Conservation (phyloP, 2,113 vertebrate species). For the Corythornis madagascariensis region DNA sequence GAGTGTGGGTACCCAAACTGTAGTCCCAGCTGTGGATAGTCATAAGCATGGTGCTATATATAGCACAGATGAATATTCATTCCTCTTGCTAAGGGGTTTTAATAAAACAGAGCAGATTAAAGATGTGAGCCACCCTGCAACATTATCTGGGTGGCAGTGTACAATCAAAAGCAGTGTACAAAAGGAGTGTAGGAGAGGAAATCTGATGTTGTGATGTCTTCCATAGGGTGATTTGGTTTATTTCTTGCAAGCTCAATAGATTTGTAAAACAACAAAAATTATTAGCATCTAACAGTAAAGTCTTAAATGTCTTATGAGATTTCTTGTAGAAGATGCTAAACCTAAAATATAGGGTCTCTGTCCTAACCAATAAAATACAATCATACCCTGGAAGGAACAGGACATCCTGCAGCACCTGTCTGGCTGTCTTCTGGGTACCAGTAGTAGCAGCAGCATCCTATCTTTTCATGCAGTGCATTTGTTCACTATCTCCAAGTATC, state of each 20-base stretch:
- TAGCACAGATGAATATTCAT: constrained; percentile 24
- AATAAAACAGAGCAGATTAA: not conserved
- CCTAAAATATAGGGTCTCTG: not conserved
- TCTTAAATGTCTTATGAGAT: not conserved
- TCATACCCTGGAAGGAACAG: not conserved
- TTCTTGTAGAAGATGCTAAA: not conserved
- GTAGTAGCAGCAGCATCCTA: not conserved
- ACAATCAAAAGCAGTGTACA: not conserved
- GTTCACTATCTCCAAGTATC: not conserved
- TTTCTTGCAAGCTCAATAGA: not conserved
- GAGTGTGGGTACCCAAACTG: not conserved
- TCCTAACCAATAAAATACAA: not conserved
- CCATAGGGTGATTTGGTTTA: not conserved
- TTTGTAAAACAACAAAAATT: not conserved
- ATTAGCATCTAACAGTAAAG: not conserved
- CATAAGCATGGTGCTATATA: not conserved
- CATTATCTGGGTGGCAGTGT: not conserved
- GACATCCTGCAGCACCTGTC: not conserved
- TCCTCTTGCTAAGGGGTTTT: constrained; percentile 8
- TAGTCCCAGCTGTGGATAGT: not conserved
- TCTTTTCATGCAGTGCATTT: not conserved
- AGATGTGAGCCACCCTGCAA: not conserved
- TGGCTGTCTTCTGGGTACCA: not conserved
- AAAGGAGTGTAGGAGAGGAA: not conserved
- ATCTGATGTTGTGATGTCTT: not conserved